A percentile compares a stretch with the other conserved stretches of the same genome.
phyloP scores from a whole-genome alignment of 2,113 vertebrate species.

The Balaeniceps rex region DNA sequence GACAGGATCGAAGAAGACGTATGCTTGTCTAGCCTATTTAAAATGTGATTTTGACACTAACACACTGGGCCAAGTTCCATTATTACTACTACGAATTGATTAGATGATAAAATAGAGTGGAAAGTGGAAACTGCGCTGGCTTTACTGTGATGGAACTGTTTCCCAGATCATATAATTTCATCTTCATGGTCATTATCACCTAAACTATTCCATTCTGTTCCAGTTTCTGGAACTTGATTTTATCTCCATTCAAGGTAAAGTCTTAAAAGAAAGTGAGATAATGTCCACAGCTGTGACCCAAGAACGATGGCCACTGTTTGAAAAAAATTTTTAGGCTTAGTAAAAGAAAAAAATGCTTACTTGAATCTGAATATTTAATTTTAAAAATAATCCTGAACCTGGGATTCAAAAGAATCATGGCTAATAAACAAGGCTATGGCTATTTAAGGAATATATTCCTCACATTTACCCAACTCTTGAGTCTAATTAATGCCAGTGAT shows the following conservation, averaged over 20 bases:
- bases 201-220: slow-evolving; percentile 3
- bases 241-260: background rate
- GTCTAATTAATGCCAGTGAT: background rate
- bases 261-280: background rate
- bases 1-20: fast-evolving
- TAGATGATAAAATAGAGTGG: background rate
- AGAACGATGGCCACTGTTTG: background rate
- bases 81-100: background rate
- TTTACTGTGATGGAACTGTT: background rate
- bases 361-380: background rate
- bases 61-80: background rate
- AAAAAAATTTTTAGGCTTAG: background rate
- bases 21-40: background rate
- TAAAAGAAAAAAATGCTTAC: background rate
- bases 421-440: background rate
- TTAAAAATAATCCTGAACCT: background rate
- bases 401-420: background rate
- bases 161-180: background rate
- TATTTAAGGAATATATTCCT: background rate
- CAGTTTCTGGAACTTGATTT: background rate
- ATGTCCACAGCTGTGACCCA: background rate
- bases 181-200: background rate
- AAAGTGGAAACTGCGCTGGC: background rate
- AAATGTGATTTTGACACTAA: background rate
- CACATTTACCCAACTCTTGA: background rate